Percentiles rank a stretch among this genome's conserved stretches.
Evolutionary conservation across 2,113 vertebrate species (phyloP).

Genomic region (Onychorhynchus coronatus): DNA sequence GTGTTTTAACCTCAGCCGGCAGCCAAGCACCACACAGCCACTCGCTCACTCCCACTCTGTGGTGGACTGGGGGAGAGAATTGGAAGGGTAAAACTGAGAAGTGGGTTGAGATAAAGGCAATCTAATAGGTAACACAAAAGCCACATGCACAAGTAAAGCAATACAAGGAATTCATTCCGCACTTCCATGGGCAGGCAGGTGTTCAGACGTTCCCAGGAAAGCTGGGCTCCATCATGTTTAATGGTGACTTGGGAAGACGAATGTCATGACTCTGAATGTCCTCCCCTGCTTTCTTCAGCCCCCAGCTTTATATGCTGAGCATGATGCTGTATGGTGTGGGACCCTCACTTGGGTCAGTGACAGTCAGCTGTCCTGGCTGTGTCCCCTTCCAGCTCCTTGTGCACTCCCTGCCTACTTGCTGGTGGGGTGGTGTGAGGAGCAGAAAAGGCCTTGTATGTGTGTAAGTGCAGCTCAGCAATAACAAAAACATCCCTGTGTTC

Average conservation of each 20-base stretch:
- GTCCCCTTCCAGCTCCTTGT: not conserved
- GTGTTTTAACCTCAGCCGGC: not conserved
- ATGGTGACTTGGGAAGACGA: not conserved
- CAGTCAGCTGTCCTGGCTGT: not conserved
- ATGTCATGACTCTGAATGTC: not conserved
- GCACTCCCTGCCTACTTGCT: not conserved
- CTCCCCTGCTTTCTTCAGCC: not conserved
- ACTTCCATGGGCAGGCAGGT: too few relatives aligned
- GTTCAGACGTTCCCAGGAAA: not conserved
- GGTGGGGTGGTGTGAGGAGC: not conserved
- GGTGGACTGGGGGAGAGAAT: not conserved
- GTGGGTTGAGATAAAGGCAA: not conserved
- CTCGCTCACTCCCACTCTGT: too few relatives aligned
- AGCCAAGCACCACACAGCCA: not conserved
- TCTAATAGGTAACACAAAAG: not conserved
- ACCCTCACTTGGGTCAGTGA: not conserved
- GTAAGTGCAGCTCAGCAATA: not conserved
- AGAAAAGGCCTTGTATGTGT: not conserved
- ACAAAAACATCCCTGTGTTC: not conserved
- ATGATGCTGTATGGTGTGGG: not conserved
- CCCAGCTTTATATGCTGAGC: not conserved
- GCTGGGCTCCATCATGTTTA: not conserved
- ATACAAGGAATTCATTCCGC: not conserved
- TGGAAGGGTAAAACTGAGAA: not conserved
- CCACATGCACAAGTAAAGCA: not conserved